Percentiles rank a stretch among this genome's conserved stretches.
Conservation (phyloP, 2,888 invertebrate species). For the Pelosia muscerda region DNA sequence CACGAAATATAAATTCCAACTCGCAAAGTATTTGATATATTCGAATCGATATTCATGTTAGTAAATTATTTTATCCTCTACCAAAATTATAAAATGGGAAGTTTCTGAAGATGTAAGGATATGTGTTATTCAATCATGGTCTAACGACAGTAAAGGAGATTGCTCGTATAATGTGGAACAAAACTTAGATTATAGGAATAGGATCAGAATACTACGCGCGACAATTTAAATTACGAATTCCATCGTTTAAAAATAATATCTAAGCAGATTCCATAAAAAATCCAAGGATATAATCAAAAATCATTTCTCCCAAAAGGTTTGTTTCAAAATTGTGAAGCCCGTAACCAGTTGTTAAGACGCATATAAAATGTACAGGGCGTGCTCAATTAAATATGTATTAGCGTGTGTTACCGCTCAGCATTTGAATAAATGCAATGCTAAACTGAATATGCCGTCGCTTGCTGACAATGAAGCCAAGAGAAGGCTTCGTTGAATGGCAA, state of each 20-base stretch:
- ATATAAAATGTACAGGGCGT: conserved; percentile 72
- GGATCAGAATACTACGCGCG: neutral
- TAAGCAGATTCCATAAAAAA: neutral
- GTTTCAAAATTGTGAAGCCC: conserved; percentile 54
- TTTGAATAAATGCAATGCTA: conserved; percentile 74
- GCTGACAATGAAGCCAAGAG: conserved; percentile 55
- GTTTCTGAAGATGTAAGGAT: too few relatives aligned
- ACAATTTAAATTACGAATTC: neutral
- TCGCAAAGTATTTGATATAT: too few relatives aligned
- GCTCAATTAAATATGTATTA: conserved; percentile 82
- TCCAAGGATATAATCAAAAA: conserved; percentile 2
- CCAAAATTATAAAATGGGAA: too few relatives aligned
- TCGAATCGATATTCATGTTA: neutral
- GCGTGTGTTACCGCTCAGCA: conserved; percentile 66
- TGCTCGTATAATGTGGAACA: neutral
- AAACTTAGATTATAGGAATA: neutral
- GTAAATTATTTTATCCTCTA: neutral
- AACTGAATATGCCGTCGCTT: conserved; percentile 58
- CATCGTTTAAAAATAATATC: neutral
- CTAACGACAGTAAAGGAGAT: neutral
- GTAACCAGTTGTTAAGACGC: conserved; percentile 62
- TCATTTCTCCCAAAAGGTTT: conserved; percentile 32
- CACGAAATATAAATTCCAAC: neutral
- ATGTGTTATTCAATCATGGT: too few relatives aligned
- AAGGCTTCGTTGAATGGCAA: conserved; percentile 52